phyloP scores from a whole-genome alignment of 2,797 vertebrate species.

The Delichon dasypus region DNA sequence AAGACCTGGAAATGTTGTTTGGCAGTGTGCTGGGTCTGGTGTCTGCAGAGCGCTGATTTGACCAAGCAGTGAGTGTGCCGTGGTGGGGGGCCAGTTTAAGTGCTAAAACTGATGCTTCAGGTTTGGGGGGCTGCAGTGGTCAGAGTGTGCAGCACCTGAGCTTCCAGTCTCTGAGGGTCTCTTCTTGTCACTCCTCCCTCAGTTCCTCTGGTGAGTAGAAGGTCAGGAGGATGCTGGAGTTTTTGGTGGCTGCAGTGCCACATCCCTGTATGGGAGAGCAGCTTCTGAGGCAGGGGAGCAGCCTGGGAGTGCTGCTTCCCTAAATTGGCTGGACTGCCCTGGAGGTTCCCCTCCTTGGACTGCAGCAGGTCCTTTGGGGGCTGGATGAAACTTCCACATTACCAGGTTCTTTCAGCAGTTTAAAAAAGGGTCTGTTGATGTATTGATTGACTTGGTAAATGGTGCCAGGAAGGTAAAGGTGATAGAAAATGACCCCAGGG shows the following conservation, averaged over 20 bases:
- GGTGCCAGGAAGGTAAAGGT: not conserved
- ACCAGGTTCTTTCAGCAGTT: not conserved
- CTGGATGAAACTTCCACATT: not conserved
- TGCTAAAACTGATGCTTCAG: not conserved
- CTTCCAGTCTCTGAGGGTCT: accelerated
- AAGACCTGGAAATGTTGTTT: accelerated
- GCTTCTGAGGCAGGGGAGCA: not conserved
- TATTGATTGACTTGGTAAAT: accelerated
- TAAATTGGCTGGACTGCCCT: accelerated
- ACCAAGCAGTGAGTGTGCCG: accelerated
- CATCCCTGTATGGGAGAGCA: too few species aligned
- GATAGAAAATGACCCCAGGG: not conserved
- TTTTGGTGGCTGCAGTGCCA: accelerated
- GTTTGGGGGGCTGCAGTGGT: not conserved
- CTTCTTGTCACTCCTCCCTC: accelerated
- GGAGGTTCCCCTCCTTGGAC: accelerated
- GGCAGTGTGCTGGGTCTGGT: accelerated
- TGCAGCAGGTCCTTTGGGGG: accelerated
- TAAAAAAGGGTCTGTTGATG: not conserved
- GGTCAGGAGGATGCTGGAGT: not conserved
- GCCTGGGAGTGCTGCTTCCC: not conserved
- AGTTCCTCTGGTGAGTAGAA: not conserved
- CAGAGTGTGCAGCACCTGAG: not conserved
- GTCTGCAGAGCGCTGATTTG: accelerated
- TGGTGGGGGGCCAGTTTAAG: accelerated